phyloP scores from a whole-genome alignment of 2,888 invertebrate genomes.

The Metallyticus violacea region DNA sequence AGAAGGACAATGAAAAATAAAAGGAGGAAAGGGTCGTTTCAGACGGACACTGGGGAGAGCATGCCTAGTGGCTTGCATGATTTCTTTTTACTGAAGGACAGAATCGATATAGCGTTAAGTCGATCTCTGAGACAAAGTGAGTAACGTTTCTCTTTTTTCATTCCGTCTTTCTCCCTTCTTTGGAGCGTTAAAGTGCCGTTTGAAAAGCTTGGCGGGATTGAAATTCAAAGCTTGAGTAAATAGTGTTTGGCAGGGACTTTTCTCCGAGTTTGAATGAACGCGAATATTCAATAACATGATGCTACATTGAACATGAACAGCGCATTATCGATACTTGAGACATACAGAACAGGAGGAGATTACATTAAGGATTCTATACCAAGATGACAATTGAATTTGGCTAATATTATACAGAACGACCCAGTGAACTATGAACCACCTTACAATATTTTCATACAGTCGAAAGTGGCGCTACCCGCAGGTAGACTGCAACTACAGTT shows the following conservation, averaged over 20 bases:
- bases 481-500: too few species aligned
- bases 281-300: neutral
- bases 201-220: neutral
- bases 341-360: neutral
- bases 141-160: neutral
- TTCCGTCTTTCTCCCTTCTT: neutral
- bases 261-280: neutral
- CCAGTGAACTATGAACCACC: too few species aligned
- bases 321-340: neutral
- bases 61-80: neutral
- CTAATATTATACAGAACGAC: too few species aligned
- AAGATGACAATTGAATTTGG: too few species aligned
- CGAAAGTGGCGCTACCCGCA: too few species aligned
- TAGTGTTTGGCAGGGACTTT: neutral
- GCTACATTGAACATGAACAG: neutral
- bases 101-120: neutral
- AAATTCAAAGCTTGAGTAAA: neutral
- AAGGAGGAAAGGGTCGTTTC: neutral
- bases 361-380: too few species aligned
- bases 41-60: neutral
- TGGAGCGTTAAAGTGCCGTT: neutral
- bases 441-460: too few species aligned
- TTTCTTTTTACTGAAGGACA: neutral
- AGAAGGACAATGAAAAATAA: neutral
- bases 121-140: neutral